These are phyloP conservation scores for Spatulosminthurus flaviceps DNA, from an alignment of 2,888 invertebrate species.

Conservation along the genomic window DNA sequence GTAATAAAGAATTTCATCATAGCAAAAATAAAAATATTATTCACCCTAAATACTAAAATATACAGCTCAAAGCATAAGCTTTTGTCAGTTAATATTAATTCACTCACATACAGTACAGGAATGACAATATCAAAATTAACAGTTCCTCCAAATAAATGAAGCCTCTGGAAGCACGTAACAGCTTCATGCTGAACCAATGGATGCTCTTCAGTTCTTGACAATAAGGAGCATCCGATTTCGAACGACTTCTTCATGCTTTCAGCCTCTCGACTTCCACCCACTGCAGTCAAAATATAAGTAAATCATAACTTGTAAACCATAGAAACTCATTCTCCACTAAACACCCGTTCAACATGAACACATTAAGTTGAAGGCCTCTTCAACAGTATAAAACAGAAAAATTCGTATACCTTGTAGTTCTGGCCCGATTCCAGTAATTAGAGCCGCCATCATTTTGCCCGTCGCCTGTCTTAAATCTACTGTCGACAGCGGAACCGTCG, in stretches of 20 bases:
- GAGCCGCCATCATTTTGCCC: slow-evolving; percentile 89
- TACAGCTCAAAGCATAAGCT: no score
- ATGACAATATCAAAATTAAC: slow-evolving; percentile 92
- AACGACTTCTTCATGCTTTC: slow-evolving; percentile 60
- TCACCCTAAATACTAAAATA: no score
- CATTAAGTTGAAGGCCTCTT: neutral
- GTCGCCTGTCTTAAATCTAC: slow-evolving; percentile 93
- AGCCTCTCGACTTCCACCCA: slow-evolving; percentile 54
- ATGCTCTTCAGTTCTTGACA: slow-evolving; percentile 79
- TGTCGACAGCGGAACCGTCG: slow-evolving; percentile 88
- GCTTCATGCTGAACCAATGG: slow-evolving; percentile 95
- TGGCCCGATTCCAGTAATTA: slow-evolving; percentile 98
- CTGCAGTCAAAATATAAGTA: neutral
- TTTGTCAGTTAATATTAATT: no score
- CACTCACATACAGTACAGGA: slow-evolving; percentile 87
- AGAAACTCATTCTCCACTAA: no score
- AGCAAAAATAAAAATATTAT: neutral
- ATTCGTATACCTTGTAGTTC: slow-evolving; percentile 83
- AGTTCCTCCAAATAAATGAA: slow-evolving; percentile 96
- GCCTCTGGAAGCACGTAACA: slow-evolving; percentile 92
- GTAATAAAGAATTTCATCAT: slow-evolving; percentile 15
- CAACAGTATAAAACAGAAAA: neutral
- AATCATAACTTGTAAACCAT: neutral
- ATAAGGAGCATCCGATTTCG: slow-evolving; percentile 58
- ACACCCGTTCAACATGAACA: no score